Percentiles rank a stretch among this genome's conserved stretches.
Evolutionary conservation across 2,797 vertebrate genomes (phyloP).

Genomic region (Gambusia yucatana): DNA sequence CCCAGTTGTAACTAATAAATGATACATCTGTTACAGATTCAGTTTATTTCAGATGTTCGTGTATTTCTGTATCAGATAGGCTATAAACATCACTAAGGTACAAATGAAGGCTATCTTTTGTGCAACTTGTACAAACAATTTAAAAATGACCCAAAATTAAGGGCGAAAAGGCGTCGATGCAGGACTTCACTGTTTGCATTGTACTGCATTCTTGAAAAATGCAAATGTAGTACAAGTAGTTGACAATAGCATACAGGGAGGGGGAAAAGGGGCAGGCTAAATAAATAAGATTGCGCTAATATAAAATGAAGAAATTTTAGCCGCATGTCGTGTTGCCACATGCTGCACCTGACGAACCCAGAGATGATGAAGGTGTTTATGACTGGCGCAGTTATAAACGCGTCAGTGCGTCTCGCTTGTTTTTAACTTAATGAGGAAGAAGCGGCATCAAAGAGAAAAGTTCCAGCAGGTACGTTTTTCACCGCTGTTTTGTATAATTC

Average conservation of each 20-base stretch:
- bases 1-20: neutral
- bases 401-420: constrained; percentile 30
- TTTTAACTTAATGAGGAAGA: constrained; percentile 41
- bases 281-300: neutral
- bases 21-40: neutral
- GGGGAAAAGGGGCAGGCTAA: no score
- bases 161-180: neutral
- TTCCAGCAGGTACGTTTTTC: constrained; percentile 7
- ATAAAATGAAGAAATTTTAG: neutral
- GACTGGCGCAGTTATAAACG: constrained; percentile 2
- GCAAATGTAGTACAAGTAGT: neutral
- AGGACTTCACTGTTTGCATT: no score
- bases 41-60: neutral
- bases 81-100: no score
- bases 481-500: neutral
- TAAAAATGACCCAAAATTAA: neutral
- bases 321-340: neutral
- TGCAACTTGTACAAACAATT: neutral
- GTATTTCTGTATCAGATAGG: neutral
- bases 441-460: neutral
- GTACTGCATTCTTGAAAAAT: neutral
- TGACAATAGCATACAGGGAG: neutral
- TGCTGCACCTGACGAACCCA: neutral
- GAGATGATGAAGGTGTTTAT: neutral
- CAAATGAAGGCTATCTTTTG: no score